Conservation (phyloP, 2,113 vertebrate species). For the Echinops telfairi region DNA sequence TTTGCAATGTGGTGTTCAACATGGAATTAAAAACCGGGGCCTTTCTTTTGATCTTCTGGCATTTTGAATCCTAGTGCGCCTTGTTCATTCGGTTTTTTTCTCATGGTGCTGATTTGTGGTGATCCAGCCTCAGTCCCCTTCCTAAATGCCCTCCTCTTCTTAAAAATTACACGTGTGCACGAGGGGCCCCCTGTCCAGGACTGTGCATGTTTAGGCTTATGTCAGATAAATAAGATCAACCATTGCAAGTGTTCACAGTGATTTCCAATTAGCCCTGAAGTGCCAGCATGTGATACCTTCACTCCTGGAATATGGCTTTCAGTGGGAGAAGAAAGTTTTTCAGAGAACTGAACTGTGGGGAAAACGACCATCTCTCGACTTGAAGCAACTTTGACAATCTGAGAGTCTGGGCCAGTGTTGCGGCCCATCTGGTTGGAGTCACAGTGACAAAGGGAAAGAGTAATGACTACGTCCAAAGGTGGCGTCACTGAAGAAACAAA, state of each 20-base stretch:
- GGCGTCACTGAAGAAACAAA: constrained; percentile 86
- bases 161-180: constrained; percentile 76
- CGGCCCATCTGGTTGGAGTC: constrained; percentile 77
- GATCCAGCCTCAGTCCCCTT: constrained; percentile 85
- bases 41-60: constrained; percentile 88
- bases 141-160: constrained; percentile 77
- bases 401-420: constrained; percentile 83
- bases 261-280: constrained; percentile 85
- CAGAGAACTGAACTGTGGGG: constrained; percentile 86
- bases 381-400: constrained; percentile 86
- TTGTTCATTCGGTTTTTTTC: constrained; percentile 87
- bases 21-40: constrained; percentile 91
- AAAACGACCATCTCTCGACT: constrained; percentile 81
- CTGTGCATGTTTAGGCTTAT: constrained; percentile 85
- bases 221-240: constrained; percentile 84
- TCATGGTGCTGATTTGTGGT: constrained; percentile 89
- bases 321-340: constrained; percentile 88
- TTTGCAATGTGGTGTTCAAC: constrained; percentile 91
- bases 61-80: constrained; percentile 90
- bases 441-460: constrained; percentile 80
- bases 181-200: constrained; percentile 84
- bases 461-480: constrained; percentile 84
- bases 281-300: constrained; percentile 87
- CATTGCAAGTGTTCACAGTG: constrained; percentile 81
- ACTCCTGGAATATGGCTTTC: constrained; percentile 89